A percentile compares a stretch with the other conserved stretches of the same genome.
phyloP scores from a whole-genome alignment of 2,113 vertebrate species.

The Carassius gibelio region DNA sequence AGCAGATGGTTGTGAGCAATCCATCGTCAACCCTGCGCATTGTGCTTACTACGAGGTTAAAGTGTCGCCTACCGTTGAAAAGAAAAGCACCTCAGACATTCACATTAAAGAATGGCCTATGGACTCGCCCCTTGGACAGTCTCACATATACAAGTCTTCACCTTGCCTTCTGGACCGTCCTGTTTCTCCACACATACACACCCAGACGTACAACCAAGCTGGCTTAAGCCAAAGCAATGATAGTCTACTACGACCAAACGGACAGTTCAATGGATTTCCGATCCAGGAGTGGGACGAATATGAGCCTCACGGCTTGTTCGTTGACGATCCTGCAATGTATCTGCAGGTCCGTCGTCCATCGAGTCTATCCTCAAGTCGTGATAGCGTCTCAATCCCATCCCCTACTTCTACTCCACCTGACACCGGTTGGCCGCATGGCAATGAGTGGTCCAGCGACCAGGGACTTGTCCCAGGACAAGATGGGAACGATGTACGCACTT shows the following conservation, averaged over 20 bases:
- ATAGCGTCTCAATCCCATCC: conserved; percentile 41
- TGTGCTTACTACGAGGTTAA: conserved; percentile 19
- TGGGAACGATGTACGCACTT: not conserved
- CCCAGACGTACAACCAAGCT: not conserved
- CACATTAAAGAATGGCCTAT: conserved; percentile 34
- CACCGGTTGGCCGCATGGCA: conserved; percentile 28
- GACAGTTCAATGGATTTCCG: conserved; percentile 72
- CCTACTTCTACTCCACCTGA: not conserved
- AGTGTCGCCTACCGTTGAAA: not conserved
- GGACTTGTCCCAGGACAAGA: conserved; percentile 19
- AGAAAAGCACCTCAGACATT: not conserved
- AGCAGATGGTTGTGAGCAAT: conserved; percentile 34
- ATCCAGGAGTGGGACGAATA: conserved; percentile 58
- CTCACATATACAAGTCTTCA: conserved; percentile 50
- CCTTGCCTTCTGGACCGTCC: conserved; percentile 50
- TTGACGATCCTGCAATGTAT: not conserved
- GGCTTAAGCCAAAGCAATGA: conserved; percentile 38
- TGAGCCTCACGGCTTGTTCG: conserved; percentile 22
- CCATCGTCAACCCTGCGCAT: conserved; percentile 7
- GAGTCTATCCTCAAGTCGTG: conserved; percentile 27
- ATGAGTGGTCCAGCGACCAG: conserved; percentile 48
- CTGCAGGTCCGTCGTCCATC: not conserved
- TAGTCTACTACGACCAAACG: conserved; percentile 45
- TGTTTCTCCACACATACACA: not conserved
- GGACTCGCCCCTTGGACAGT: not conserved